Evolutionary conservation across 2,888 invertebrate genomes (phyloP).

Genomic region (Catocala fraxini): DNA sequence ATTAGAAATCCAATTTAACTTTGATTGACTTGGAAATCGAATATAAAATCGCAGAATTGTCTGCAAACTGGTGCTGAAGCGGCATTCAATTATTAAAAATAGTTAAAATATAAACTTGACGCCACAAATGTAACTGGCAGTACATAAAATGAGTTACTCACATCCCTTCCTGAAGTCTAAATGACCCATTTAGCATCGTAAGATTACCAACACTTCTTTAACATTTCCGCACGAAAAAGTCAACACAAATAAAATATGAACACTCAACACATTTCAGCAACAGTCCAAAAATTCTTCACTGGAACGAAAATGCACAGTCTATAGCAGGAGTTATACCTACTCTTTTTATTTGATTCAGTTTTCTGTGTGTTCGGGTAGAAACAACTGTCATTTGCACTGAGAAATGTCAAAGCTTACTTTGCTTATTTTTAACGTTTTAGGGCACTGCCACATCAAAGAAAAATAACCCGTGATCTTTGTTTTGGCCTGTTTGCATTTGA

Average conservation of each 20-base stretch:
- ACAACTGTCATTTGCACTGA: constrained; percentile 47
- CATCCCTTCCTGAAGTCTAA: not conserved
- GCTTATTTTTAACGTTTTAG: constrained; percentile 33
- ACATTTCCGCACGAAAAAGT: not conserved
- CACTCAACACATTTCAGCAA: constrained; percentile 13
- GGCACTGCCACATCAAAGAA: constrained; percentile 23
- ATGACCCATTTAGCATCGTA: not conserved
- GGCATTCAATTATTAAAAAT: too few species aligned
- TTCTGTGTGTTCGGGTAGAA: constrained; percentile 22
- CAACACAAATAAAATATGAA: constrained; percentile 15
- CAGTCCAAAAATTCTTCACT: constrained; percentile 21
- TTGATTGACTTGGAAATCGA: too few species aligned
- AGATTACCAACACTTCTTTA: not conserved
- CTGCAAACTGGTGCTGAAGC: too few species aligned
- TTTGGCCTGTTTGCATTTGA: constrained; percentile 25
- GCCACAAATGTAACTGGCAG: too few species aligned
- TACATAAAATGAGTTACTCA: not conserved
- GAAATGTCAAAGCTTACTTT: constrained; percentile 36
- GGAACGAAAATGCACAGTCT: constrained; percentile 35
- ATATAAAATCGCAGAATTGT: too few species aligned
- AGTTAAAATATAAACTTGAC: too few species aligned
- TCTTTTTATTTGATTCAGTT: constrained; percentile 39
- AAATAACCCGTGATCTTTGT: constrained; percentile 12
- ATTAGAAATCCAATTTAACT: too few species aligned
- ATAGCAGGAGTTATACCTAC: constrained; percentile 47